Percentiles rank a stretch among this genome's conserved stretches.
Conservation (phyloP, 2,888 invertebrate species). For the Pseudococcus viburni region DNA sequence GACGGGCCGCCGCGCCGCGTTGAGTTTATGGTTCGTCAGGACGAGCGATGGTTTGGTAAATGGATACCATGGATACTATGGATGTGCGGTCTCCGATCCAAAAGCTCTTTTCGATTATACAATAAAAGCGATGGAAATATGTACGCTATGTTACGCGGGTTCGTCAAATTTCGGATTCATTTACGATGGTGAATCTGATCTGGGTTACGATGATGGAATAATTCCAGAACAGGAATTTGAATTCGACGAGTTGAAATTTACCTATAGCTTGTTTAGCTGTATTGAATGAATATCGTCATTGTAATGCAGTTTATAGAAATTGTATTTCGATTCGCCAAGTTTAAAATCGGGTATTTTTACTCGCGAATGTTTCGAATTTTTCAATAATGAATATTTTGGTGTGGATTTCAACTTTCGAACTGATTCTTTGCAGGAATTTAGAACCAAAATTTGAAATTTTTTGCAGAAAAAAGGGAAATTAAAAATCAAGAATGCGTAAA, state of each 20-base stretch:
- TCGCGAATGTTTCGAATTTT: no score
- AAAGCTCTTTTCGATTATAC: background rate
- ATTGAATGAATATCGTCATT: no score
- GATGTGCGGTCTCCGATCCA: background rate
- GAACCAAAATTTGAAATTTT: no score
- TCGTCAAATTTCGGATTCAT: conserved; percentile 5
- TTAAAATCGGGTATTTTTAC: no score
- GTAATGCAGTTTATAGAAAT: no score
- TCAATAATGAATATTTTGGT: no score
- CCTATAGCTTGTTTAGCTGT: background rate
- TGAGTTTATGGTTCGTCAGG: background rate
- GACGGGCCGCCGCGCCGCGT: background rate
- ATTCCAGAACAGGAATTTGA: background rate
- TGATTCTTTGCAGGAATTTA: no score
- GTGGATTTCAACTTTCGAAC: no score
- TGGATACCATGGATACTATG: background rate
- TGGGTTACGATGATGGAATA: background rate
- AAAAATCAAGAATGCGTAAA: no score
- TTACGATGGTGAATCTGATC: background rate
- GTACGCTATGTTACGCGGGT: background rate
- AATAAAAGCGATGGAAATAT: background rate
- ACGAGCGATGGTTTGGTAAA: background rate
- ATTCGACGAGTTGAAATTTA: background rate
- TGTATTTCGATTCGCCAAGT: no score
- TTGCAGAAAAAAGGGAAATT: no score